Conservation (phyloP, 2,113 vertebrate species). For the Cairina moschata region DNA sequence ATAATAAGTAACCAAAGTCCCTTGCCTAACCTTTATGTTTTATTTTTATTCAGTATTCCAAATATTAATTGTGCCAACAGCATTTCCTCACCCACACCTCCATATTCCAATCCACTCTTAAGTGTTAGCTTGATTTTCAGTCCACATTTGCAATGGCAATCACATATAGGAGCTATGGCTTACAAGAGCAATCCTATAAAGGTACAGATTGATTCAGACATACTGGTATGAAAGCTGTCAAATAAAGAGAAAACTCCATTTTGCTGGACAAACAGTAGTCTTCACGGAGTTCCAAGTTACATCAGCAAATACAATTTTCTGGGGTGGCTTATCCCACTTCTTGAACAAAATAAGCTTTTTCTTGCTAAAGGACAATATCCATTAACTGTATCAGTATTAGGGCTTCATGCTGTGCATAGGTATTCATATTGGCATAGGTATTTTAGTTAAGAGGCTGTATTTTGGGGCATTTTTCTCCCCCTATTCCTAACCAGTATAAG, state of each 20-base stretch:
- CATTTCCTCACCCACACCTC: neutral
- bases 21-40: neutral
- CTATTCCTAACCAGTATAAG: neutral
- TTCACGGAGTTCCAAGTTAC: neutral
- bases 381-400: accelerated
- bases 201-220: neutral
- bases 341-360: neutral
- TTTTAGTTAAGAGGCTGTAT: neutral
- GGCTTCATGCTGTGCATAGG: neutral
- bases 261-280: neutral
- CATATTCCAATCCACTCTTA: too few species aligned
- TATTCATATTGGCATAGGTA: neutral
- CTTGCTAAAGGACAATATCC: neutral
- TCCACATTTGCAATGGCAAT: neutral
- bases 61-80: neutral
- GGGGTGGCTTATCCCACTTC: neutral
- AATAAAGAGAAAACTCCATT: neutral
- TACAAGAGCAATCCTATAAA: neutral
- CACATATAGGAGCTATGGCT: neutral
- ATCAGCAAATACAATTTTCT: neutral
- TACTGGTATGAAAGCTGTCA: neutral
- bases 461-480: neutral
- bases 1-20: neutral
- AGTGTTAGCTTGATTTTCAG: neutral
- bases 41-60: neutral